Evolutionary conservation across 2,797 vertebrate genomes (phyloP).

Genomic region (Zalophus californianus): DNA sequence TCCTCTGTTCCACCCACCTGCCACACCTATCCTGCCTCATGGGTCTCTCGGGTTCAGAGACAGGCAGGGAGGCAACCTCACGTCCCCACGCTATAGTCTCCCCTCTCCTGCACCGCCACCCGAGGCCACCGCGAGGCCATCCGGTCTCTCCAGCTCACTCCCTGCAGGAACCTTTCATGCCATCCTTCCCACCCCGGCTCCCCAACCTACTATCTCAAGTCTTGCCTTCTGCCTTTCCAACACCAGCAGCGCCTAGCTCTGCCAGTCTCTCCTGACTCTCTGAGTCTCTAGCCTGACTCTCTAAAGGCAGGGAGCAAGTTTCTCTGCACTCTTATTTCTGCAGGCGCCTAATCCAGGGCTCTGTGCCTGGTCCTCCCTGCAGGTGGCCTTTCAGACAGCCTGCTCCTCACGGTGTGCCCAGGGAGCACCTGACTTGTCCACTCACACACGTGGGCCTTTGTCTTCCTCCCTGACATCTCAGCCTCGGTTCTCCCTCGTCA

Average conservation of each 20-base stretch:
- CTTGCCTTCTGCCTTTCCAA: background rate
- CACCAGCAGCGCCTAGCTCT: background rate
- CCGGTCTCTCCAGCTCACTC: background rate
- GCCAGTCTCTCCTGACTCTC: background rate
- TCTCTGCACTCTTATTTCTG: background rate
- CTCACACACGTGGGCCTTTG: background rate
- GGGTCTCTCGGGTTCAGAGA: background rate
- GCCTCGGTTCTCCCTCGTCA: background rate
- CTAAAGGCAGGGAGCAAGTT: background rate
- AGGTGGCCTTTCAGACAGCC: background rate
- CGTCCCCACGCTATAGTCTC: background rate
- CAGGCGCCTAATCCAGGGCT: background rate
- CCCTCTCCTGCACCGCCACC: background rate
- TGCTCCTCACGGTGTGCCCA: background rate
- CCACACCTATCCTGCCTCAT: background rate
- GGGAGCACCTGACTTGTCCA: background rate
- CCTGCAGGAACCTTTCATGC: background rate
- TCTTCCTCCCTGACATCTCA: background rate
- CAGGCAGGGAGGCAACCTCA: background rate
- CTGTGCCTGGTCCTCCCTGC: background rate
- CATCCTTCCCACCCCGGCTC: background rate
- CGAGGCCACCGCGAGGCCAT: background rate
- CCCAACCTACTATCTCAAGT: background rate
- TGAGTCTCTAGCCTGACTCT: background rate
- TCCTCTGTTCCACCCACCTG: no score